Base-by-base conservation (phyloP, 2,888 invertebrate species). In the Orchesella flavescens region DNA sequence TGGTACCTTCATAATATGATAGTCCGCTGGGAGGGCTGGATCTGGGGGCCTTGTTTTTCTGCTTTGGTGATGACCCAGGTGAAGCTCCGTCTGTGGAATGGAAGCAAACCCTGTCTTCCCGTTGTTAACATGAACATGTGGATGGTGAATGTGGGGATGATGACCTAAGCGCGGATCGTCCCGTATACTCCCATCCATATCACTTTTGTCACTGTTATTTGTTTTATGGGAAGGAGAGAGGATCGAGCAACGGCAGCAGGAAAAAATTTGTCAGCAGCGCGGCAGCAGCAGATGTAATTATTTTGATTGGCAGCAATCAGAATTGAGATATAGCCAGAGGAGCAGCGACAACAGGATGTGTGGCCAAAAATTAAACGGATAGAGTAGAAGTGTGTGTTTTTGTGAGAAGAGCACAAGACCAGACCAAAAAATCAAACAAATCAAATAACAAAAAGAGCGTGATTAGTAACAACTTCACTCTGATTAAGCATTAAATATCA, bases 1-100 rank as follows among this genome's bases (percentile, higher is more conserved):
- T 55, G 85, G 80, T 88, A 88, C 88, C 88, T 88, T 88, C 87
- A 87, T 87, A 76, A 88, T 87, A 82, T 87, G 87, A 76, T 87
- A 87, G 75, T 88, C 88, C 84, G 87, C 84, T 44, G 87, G 86
- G 34, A 87, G 76, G 69, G 85, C 85, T 59, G 86, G 86, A 49
- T 88, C 88, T 83, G 88, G 88, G 13, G 86, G 87, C 24, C 87
- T 84, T 44, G 81, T 66, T 63, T 86, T 88, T 72, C 87, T 82
- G 21, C 84, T 84, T 17, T 86, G 85, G 68, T 85, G 87, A 61
- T 85, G 86, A 72, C 85, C 85, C 72, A 87, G 86, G 55, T 87
- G 86, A 69, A 87, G 84, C 77, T 88, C 88, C 21, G 86, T 80
- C 23, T 86, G 85, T 17, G 87, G 87, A 72, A 88, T 86, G 49